A percentile compares a stretch with the other conserved stretches of the same genome.
phyloP scores from a whole-genome alignment of 2,888 invertebrate genomes.

The Rapana venosa region DNA sequence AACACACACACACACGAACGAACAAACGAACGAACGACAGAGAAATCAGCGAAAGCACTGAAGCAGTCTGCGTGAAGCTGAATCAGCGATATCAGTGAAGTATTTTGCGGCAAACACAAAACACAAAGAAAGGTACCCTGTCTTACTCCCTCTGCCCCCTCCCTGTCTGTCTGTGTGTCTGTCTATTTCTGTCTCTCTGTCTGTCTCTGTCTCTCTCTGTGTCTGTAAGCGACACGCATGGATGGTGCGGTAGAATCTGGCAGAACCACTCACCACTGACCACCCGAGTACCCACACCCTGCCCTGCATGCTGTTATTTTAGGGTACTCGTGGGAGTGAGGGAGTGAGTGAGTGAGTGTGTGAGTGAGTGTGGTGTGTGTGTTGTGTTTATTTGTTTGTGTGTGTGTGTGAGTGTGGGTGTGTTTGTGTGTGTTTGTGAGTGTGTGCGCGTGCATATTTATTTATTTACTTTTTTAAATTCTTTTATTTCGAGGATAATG shows the following conservation, averaged over 20 bases:
- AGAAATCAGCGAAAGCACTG: no score
- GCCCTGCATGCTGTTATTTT: background rate
- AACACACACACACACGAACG: no score
- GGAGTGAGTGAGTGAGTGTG: conserved; percentile 13
- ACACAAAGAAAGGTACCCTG: no score
- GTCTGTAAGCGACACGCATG: background rate
- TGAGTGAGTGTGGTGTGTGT: background rate
- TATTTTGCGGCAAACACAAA: no score
- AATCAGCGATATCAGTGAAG: no score
- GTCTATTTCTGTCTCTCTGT: background rate
- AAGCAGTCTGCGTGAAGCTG: no score
- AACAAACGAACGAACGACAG: no score
- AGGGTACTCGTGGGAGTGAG: background rate
- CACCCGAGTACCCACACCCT: background rate
- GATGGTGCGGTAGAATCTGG: background rate
- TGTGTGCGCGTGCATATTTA: no score
- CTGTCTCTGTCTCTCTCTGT: background rate
- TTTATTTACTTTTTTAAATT: no score
- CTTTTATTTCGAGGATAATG: no score
- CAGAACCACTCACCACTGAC: background rate
- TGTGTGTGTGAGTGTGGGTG: background rate
- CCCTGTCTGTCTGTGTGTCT: background rate
- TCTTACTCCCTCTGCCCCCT: background rate
- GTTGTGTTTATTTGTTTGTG: background rate
- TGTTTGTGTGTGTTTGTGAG: conserved; percentile 8